Evolutionary conservation across 2,113 vertebrate species (phyloP), one percentile per base, ranked within the genome.

Genomic region (Myiagra hebetior): DNA sequence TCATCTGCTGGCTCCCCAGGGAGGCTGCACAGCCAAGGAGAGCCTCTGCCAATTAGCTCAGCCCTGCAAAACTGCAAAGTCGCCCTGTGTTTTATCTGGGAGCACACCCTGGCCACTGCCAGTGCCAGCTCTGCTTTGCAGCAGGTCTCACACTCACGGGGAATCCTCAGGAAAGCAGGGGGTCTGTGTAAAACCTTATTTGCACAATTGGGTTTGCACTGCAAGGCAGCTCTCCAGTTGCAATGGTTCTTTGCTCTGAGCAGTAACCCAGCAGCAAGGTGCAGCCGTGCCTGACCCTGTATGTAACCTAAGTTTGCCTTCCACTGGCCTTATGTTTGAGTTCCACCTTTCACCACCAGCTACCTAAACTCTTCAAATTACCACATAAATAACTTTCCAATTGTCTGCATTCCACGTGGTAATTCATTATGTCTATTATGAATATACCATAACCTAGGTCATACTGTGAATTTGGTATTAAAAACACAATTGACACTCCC

Each of bases 71-170:
- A 64, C 42, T 28, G 65, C 80, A 57, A 20, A 69, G 60, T 6
- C 1, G 0, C 22, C 33, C 30, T 2, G 1, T 26, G 18, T 28
- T 67, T 33, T 27, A 74, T 17, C 15, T 14, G 5, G 47, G 50
- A 74, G 50, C 60, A 63, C 44, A 28, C 17, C 42, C 55, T 56
- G 8, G 3, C 13, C 49, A 6, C 52, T 3, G 3, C 52, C 59
- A 74, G 0, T 3, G 39, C 52, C 5, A 18, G 56, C 73, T 76
- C 33, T 41, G 82, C 74, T 70, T 19, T 60, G 49, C 30, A 44
- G 8, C 47, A 44, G 75, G 75, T 76, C 62, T 41, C 7, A 21
- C 49, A 14, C 12, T 14, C 50, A 46, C 5, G 46, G 22, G 27
- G 35, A 20, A 46, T 28, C 37, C 41, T 44, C 87, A 31, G 30